phyloP scores from a whole-genome alignment of 2,888 invertebrate species.

The Anaspis maculata region DNA sequence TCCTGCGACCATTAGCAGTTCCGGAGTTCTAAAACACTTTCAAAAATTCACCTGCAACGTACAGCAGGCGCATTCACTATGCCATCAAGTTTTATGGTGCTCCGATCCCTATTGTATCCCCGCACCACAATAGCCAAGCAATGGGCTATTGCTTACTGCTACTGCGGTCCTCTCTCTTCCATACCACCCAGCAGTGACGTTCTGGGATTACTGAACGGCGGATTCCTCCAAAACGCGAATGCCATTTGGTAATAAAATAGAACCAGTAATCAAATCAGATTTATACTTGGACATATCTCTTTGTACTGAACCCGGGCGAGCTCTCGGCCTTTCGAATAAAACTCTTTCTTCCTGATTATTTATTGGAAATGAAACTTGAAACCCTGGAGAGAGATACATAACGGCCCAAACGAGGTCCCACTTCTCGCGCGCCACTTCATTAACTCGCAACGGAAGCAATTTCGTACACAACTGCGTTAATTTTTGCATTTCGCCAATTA shows the following conservation, averaged over 20 bases:
- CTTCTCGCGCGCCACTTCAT: too few species aligned
- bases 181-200: too few species aligned
- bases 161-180: conserved; percentile 23
- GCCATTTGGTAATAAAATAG: conserved; percentile 28
- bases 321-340: conserved; percentile 16
- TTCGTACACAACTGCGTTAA: too few species aligned
- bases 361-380: conserved; percentile 15
- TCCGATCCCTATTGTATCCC: conserved; percentile 24
- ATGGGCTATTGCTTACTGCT: too few species aligned
- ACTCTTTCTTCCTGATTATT: conserved; percentile 17
- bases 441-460: too few species aligned
- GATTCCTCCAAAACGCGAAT: conserved; percentile 23
- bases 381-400: conserved; percentile 7
- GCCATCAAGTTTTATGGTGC: conserved; percentile 26
- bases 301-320: conserved; percentile 16
- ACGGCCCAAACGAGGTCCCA: conserved; percentile 3
- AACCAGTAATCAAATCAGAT: conserved; percentile 28
- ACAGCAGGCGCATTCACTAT: conserved; percentile 19
- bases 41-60: conserved; percentile 21
- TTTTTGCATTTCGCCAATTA: too few species aligned
- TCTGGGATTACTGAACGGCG: conserved; percentile 25
- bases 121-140: conserved; percentile 26
- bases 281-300: conserved; percentile 26
- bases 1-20: conserved; percentile 16
- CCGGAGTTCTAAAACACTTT: conserved; percentile 20